These are phyloP conservation scores for Stictocephala bisonia DNA, from an alignment of 2,888 invertebrate genomes.

Conservation along the genomic window DNA sequence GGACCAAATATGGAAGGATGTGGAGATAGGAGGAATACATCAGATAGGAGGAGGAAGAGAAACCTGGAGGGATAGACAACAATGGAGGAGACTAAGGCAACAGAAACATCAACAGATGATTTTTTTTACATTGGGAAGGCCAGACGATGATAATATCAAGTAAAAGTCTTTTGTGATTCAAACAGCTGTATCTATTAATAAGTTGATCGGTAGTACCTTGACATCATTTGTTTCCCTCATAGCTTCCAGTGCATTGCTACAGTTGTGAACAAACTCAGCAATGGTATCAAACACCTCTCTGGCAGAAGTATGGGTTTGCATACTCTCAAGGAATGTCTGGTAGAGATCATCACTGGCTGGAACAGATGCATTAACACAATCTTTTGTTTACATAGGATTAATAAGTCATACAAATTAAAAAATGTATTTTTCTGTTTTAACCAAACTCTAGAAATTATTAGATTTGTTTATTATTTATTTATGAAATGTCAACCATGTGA, in stretches of 20 bases:
- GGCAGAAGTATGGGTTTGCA: slow-evolving; percentile 53
- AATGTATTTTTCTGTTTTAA: background rate
- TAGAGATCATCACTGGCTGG: slow-evolving; percentile 55
- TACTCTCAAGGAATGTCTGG: slow-evolving; percentile 56
- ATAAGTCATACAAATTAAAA: background rate
- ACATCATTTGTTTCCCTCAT: slow-evolving; percentile 56
- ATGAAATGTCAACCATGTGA: background rate
- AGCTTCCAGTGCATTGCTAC: slow-evolving; percentile 72
- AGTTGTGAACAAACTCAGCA: slow-evolving; percentile 73
- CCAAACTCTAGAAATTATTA: background rate
- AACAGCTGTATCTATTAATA: slow-evolving; percentile 20
- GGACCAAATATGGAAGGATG: too few relatives aligned
- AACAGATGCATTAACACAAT: slow-evolving; percentile 21
- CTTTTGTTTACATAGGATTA: background rate
- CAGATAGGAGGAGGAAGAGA: too few relatives aligned
- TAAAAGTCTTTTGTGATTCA: background rate
- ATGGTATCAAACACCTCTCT: slow-evolving; percentile 72
- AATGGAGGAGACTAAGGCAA: too few relatives aligned
- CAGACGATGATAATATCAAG: too few relatives aligned
- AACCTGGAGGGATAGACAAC: too few relatives aligned
- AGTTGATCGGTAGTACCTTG: background rate
- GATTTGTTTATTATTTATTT: background rate
- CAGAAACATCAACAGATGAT: too few relatives aligned
- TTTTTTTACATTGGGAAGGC: too few relatives aligned
- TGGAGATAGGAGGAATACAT: too few relatives aligned